Evolutionary conservation across 2,888 invertebrate species (phyloP), one percentile per base, ranked within the genome.

Genomic region (Amphipyra tragopoginis): DNA sequence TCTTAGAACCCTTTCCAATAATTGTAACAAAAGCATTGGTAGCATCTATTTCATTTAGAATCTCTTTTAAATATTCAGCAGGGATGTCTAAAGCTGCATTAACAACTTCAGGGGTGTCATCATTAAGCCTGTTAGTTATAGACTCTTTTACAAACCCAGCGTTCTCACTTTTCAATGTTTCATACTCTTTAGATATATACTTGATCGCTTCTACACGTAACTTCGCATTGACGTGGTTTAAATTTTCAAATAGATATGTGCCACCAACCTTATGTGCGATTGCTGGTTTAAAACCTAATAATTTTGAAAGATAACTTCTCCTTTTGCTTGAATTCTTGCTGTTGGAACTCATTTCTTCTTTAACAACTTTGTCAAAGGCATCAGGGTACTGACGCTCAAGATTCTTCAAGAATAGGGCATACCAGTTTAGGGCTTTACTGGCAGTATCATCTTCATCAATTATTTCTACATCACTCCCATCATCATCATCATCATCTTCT

Each of bases 381-480:
- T 93, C 91, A 0, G 98, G 97, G 85, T 98, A 97, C 74, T 96
- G 96, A 5, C 89, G 93, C 87, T 98, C 98, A 1, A 98, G 85
- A 26, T 91, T 95, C 64, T 95, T 94, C 0, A 97, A 79, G 34
- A 96, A 92, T 14, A 88, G 75, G 0, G 94, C 94, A 74, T 95
- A 96, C 96, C 96, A 96, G 0, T 84, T 79, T 13, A 93, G 81
- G 15, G 94, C 86, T 73, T 89, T 93, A 21, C 86, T 79, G 5
- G 90, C 66, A 75, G 87, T 91, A 40, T 86, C 84, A 56, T 87
- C 81, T 61, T 89, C 91, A 63, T 93, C 93, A 60, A 93, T 86
- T n/a, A 94, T 92, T 85, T 93, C 93, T 40, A 94, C 49, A 50
- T 94, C 94, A 84, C 94, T 94, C 61, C 86, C 93, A 72, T 92